Percentiles rank a stretch among this genome's conserved stretches.
Evolutionary conservation across 2,888 invertebrate species (phyloP).

Genomic region (Melanargia galathea): DNA sequence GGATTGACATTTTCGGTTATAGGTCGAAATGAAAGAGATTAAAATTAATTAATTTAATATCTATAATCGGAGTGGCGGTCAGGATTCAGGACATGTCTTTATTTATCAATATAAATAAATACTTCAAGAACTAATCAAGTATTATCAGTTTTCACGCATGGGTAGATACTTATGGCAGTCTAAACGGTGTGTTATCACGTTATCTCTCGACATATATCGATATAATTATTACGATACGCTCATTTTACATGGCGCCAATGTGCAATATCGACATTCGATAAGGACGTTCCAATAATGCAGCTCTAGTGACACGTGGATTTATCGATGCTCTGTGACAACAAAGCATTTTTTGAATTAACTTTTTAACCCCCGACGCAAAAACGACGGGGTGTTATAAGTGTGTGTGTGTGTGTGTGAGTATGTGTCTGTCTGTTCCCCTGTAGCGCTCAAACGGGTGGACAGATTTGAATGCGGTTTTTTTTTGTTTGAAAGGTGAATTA

Average conservation of each 20-base stretch:
- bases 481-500: too few relatives aligned
- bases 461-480: too few relatives aligned
- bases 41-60: too few relatives aligned
- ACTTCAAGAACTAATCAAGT: constrained; percentile 19
- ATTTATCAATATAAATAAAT: neutral
- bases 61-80: too few relatives aligned
- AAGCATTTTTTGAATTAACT: too few relatives aligned
- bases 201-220: constrained; percentile 45
- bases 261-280: constrained; percentile 45
- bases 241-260: constrained; percentile 52
- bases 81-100: neutral
- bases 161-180: constrained; percentile 40
- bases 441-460: too few relatives aligned
- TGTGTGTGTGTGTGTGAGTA: too few relatives aligned
- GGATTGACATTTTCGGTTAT: too few relatives aligned
- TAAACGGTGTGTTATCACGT: constrained; percentile 44
- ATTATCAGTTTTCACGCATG: constrained; percentile 32
- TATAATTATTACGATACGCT: constrained; percentile 48
- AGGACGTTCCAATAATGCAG: constrained; percentile 33
- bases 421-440: too few relatives aligned
- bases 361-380: too few relatives aligned
- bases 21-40: too few relatives aligned
- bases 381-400: too few relatives aligned
- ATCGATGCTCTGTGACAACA: neutral
- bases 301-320: constrained; percentile 2